Percentiles rank a stretch among this genome's conserved stretches.
Evolutionary conservation across 2,797 vertebrate species (phyloP).

Genomic region (Gymnoscopelus microlampas): DNA sequence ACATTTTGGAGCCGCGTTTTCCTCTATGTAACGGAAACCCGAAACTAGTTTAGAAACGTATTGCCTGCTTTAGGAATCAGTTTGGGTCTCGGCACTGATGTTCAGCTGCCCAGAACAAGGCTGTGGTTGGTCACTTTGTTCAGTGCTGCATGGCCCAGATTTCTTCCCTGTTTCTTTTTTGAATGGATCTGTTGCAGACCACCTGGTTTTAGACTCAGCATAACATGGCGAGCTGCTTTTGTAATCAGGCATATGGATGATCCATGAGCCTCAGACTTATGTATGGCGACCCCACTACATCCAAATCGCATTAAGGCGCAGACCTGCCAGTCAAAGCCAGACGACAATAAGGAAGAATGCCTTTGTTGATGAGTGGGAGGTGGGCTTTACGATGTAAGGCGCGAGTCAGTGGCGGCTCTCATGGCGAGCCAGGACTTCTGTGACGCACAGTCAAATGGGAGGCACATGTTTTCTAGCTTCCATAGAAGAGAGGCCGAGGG

Average conservation of each 20-base stretch:
- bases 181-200: conserved; percentile 49
- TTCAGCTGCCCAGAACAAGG: conserved; percentile 50
- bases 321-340: conserved; percentile 20
- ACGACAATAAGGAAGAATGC: conserved; percentile 26
- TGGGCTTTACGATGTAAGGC: conserved; percentile 28
- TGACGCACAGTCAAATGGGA: conserved; percentile 54
- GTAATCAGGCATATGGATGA: conserved; percentile 65
- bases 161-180: conserved; percentile 42
- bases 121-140: conserved; percentile 30
- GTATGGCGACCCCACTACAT: conserved; percentile 39
- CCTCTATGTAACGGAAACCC: conserved; percentile 43
- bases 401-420: conserved; percentile 27
- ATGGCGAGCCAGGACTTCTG: conserved; percentile 26
- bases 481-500: conserved; percentile 28
- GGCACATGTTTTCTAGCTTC: conserved; percentile 54
- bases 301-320: conserved; percentile 35
- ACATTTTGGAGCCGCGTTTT: conserved; percentile 46
- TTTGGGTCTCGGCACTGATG: conserved; percentile 35
- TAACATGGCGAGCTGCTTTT: conserved; percentile 58
- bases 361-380: conserved; percentile 22
- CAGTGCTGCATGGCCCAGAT: conserved; percentile 49
- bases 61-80: conserved; percentile 47
- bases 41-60: conserved; percentile 21
- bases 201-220: conserved; percentile 73
- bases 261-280: conserved; percentile 32